Percentiles rank a stretch among this genome's conserved stretches.
phyloP scores from a whole-genome alignment of 1,140 invertebrate genomes.

The Archivesica marissinica region DNA sequence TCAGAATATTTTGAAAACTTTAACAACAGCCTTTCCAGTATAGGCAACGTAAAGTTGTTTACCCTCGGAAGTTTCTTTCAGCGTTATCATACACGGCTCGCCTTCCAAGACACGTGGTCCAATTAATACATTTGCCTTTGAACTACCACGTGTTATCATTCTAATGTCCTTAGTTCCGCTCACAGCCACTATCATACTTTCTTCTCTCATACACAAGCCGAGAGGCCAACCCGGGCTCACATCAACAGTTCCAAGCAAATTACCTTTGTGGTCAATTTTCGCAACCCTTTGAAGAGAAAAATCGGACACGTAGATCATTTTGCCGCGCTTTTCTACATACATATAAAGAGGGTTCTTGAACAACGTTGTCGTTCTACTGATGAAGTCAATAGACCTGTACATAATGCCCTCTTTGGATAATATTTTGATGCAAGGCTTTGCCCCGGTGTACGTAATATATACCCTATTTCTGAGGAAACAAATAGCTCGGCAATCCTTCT shows the following conservation, averaged over 20 bases:
- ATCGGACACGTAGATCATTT: conserved; percentile 30
- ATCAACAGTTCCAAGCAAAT: conserved; percentile 7
- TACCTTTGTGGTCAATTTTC: conserved; percentile 29
- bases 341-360: conserved; percentile 43
- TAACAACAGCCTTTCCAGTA: not conserved
- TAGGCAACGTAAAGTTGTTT: conserved; percentile 28
- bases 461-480: conserved; percentile 3
- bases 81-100: not conserved
- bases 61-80: not conserved
- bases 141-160: not conserved
- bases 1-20: conserved; percentile 12
- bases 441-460: conserved; percentile 16
- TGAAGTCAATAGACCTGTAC: not conserved
- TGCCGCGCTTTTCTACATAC: conserved; percentile 10
- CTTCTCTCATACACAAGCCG: not conserved
- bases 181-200: conserved; percentile 10
- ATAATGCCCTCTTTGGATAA: conserved; percentile 31
- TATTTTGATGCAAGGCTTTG: conserved; percentile 25
- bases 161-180: conserved; percentile 3
- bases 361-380: not conserved
- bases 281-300: conserved; percentile 22
- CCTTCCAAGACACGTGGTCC: not conserved
- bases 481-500: conserved; percentile 27
- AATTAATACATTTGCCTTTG: not conserved
- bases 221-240: conserved; percentile 30